Evolutionary conservation across 2,888 invertebrate genomes (phyloP).

Genomic region (Acholoe squamosa): DNA sequence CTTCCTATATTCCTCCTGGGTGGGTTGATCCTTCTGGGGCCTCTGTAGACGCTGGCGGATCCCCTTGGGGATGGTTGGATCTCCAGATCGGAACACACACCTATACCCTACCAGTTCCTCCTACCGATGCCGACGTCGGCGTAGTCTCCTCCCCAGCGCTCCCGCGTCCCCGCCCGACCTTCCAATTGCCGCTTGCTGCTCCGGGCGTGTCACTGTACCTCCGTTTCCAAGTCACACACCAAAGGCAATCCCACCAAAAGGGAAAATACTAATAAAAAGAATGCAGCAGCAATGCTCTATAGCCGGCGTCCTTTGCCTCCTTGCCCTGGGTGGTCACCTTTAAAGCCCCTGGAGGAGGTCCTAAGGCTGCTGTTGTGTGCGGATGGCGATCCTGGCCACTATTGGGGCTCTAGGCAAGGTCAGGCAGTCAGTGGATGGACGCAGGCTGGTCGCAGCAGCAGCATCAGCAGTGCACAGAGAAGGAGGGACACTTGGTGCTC

Average conservation of each 20-base stretch:
- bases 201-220: too few relatives aligned
- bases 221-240: too few relatives aligned
- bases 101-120: background rate
- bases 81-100: background rate
- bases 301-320: too few relatives aligned
- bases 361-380: too few relatives aligned
- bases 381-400: background rate
- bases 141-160: too few relatives aligned
- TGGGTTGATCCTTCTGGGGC: background rate
- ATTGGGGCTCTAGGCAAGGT: slow-evolving; percentile 6
- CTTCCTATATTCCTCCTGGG: background rate
- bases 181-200: background rate
- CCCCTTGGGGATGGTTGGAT: background rate
- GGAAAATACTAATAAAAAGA: too few relatives aligned
- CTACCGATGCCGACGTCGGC: background rate
- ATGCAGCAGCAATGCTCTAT: too few relatives aligned
- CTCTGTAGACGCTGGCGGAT: background rate
- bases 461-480: background rate
- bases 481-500: background rate
- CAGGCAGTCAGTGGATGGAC: background rate
- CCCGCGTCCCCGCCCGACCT: background rate
- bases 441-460: background rate
- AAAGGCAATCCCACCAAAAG: too few relatives aligned
- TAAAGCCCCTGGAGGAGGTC: too few relatives aligned
- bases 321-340: too few relatives aligned